A percentile compares a stretch with the other conserved stretches of the same genome.
phyloP scores from a whole-genome alignment of 2,113 vertebrate species.

The Empidonax traillii region DNA sequence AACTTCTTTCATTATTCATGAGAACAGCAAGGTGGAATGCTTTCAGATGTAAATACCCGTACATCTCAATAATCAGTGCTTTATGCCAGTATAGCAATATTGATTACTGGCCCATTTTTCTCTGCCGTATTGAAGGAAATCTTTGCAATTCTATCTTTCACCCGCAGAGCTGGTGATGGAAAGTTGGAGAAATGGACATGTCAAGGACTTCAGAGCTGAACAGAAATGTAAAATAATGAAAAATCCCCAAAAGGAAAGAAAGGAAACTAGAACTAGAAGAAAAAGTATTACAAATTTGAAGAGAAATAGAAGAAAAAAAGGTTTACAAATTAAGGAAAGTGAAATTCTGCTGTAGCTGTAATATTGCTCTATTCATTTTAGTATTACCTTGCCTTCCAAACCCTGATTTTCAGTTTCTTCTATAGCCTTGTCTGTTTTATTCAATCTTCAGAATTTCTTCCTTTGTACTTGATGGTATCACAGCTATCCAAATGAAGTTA shows the following conservation, averaged over 20 bases:
- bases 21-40: conserved; percentile 26
- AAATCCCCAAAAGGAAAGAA: not conserved
- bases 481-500: not conserved
- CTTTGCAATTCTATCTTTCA: conserved; percentile 20
- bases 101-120: conserved; percentile 8
- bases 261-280: not conserved
- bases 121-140: conserved; percentile 27
- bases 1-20: conserved; percentile 45
- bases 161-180: not conserved
- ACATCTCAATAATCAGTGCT: not conserved
- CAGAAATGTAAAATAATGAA: not conserved
- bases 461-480: not conserved
- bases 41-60: conserved; percentile 59
- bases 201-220: not conserved
- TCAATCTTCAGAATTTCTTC: not conserved
- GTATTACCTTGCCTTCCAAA: not conserved
- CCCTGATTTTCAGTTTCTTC: not conserved
- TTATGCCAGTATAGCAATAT: not conserved
- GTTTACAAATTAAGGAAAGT: not conserved
- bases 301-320: not conserved
- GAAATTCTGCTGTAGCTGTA: not conserved
- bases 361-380: not conserved
- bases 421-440: not conserved
- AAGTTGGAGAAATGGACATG: not conserved
- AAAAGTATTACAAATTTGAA: not conserved